Conservation (phyloP, 2,888 invertebrate genomes). For the Noctua janthe region DNA sequence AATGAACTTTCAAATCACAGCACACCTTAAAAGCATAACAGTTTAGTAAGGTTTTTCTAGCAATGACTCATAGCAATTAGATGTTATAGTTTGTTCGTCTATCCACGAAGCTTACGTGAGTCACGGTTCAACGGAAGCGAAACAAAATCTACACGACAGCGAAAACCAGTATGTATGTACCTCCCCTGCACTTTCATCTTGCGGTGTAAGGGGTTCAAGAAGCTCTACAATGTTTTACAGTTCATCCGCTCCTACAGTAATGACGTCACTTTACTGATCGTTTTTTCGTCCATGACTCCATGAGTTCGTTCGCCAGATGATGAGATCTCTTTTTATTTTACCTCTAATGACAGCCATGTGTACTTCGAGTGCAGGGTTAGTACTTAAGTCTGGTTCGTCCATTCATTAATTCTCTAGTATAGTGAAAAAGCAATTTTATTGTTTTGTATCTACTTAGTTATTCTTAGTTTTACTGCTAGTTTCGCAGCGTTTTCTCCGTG, state of each 20-base stretch:
- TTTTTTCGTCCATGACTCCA: conserved; percentile 52
- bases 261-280: conserved; percentile 69
- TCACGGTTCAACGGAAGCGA: conserved; percentile 80
- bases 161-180: conserved; percentile 73
- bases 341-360: conserved; percentile 65
- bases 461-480: conserved; percentile 43
- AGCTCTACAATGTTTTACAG: conserved; percentile 63
- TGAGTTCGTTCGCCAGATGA: conserved; percentile 72
- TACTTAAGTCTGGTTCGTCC: conserved; percentile 19
- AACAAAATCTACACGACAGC: conserved; percentile 74
- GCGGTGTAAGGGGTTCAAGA: conserved; percentile 52
- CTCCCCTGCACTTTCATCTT: conserved; percentile 65
- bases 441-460: conserved; percentile 24
- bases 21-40: conserved; percentile 62
- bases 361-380: conserved; percentile 26
- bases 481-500: conserved; percentile 47
- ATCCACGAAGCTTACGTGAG: conserved; percentile 76
- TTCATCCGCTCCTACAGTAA: conserved; percentile 52
- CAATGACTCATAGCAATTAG: conserved; percentile 74
- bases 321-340: conserved; percentile 65
- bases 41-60: conserved; percentile 67
- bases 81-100: conserved; percentile 77
- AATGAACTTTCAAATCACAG: conserved; percentile 59
- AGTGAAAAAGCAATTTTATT: conserved; percentile 32
- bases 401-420: conserved; percentile 50